A percentile compares a stretch with the other conserved stretches of the same genome.
Evolutionary conservation across 2,113 vertebrate species (phyloP).

Genomic region (Grallaria varia): DNA sequence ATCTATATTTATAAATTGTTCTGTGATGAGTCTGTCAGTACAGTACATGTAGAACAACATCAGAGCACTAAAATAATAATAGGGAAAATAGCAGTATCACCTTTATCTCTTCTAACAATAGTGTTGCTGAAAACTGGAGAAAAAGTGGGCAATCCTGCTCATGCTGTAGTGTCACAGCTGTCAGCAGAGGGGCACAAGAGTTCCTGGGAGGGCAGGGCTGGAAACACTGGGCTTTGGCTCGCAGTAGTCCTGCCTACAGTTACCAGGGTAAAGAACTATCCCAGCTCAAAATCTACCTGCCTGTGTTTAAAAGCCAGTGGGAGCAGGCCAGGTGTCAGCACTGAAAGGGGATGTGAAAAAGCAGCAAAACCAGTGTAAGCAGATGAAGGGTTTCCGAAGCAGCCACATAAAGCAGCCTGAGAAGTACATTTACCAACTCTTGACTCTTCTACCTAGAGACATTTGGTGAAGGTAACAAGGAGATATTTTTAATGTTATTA

Average conservation of each 20-base stretch:
- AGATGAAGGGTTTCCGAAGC: background rate
- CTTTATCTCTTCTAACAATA: background rate
- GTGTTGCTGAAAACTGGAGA: background rate
- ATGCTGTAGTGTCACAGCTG: background rate
- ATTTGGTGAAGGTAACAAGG: background rate
- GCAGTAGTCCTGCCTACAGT: background rate
- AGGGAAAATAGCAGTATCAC: background rate
- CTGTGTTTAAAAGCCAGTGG: background rate
- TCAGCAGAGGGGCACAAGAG: background rate
- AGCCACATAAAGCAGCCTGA: background rate
- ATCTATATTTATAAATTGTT: constrained; percentile 33
- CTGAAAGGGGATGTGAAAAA: background rate
- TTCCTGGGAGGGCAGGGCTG: background rate
- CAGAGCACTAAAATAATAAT: background rate
- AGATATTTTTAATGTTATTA: background rate
- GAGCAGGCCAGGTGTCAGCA: background rate
- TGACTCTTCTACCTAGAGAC: background rate
- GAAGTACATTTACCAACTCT: background rate
- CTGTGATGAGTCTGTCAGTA: background rate
- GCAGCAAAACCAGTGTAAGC: background rate
- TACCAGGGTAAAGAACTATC: background rate
- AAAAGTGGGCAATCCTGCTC: background rate
- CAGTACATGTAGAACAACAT: background rate
- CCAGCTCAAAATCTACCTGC: background rate
- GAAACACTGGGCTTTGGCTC: background rate